Evolutionary conservation across 2,113 vertebrate genomes (phyloP).

Genomic region (Oxyura jamaicensis): DNA sequence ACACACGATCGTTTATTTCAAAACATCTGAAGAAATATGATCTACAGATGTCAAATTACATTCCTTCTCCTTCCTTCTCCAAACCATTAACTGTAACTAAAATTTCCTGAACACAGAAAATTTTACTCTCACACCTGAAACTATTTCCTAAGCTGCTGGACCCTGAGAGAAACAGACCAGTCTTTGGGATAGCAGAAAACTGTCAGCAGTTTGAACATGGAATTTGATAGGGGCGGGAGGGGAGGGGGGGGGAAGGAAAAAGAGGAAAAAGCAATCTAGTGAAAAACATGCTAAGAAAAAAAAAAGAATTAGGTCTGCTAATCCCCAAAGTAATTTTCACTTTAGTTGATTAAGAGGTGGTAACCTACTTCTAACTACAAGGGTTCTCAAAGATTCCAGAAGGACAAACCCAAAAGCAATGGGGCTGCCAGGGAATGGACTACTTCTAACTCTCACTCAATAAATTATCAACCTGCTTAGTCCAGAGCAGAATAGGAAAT

Average conservation of each 20-base stretch:
- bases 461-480: constrained; percentile 24
- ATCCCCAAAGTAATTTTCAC: constrained; percentile 44
- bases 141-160: not conserved
- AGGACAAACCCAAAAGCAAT: constrained; percentile 49
- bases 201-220: not conserved
- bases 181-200: not conserved
- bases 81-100: not conserved
- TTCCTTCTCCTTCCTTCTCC: not conserved
- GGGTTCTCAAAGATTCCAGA: constrained; percentile 46
- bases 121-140: not conserved
- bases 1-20: not conserved
- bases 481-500: not conserved
- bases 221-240: not conserved
- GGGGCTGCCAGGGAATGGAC: not conserved
- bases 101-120: not conserved
- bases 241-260: not conserved
- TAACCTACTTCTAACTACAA: constrained; percentile 59
- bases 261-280: not conserved
- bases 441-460: not conserved
- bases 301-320: constrained; percentile 34
- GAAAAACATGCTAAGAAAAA: not conserved
- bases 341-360: constrained; percentile 47
- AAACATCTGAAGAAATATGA: not conserved
- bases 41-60: not conserved
- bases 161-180: not conserved